phyloP scores from a whole-genome alignment of 2,797 vertebrate species.

The Cottoperca gobio region DNA sequence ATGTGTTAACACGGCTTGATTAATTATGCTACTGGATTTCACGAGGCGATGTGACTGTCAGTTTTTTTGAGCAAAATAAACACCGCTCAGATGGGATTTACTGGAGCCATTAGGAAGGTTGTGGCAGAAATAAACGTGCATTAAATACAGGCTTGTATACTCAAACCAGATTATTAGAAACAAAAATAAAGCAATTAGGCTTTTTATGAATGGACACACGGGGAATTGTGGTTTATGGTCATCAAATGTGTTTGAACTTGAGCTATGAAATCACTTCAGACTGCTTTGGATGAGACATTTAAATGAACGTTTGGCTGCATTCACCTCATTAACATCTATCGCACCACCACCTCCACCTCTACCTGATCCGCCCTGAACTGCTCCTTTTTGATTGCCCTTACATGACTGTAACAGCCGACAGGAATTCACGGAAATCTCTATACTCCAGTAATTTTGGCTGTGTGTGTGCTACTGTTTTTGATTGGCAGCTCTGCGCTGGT shows the following conservation, averaged over 20 bases:
- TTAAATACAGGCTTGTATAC: not conserved
- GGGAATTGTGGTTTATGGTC: not conserved
- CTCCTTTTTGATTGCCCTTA: not conserved
- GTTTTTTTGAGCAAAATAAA: not conserved
- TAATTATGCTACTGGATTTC: not conserved
- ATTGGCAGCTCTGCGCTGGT: constrained; percentile 67
- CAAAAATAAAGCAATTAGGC: not conserved
- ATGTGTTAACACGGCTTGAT: not conserved
- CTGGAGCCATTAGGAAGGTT: not conserved
- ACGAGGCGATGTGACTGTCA: not conserved
- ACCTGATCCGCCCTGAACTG: not conserved
- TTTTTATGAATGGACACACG: not conserved
- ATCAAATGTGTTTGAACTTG: not conserved
- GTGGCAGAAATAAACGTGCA: not conserved
- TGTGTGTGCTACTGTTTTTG: constrained; percentile 42
- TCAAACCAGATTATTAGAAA: not conserved
- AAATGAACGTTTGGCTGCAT: no score
- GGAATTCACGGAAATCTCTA: constrained; percentile 5
- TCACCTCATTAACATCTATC: not conserved
- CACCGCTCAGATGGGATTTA: not conserved
- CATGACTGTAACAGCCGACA: not conserved
- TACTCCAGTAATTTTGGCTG: constrained; percentile 10
- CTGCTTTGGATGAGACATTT: not conserved
- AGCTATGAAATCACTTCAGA: not conserved
- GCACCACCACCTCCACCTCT: no score